Base-by-base conservation (phyloP, 2,113 vertebrate species). In the Lycaon pictus region DNA sequence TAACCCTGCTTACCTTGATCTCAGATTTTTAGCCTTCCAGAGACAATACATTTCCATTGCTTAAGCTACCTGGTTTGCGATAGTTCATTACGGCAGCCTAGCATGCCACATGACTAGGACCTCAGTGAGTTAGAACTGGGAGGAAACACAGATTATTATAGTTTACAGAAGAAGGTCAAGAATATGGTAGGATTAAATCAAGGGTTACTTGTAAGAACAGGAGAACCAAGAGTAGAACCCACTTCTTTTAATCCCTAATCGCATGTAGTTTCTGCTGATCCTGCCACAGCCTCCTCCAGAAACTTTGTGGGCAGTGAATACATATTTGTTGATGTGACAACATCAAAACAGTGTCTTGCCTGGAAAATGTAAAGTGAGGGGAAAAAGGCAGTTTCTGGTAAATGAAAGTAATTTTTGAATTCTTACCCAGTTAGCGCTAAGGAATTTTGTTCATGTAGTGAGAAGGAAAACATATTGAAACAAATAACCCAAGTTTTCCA, bases 381-480 rank as follows among this genome's bases (percentile, higher is more conserved):
- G 51, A 3, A 77, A 83, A 94, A 96, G 89, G 67, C 79, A 87
- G 25, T 87, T 96, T 97, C 74, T 97, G 58, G 69, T 93, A 97
- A 97, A 77, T 93, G 71, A 86, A 97, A 97, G 19, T 86, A 86
- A 96, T 97, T 91, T 72, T 95, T 56, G 56, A 96, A 94, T 97
- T 98, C 90, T 97, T 96, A 89, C 29, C 85, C 83, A 93, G 92
- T 95, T 95, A 96, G 92, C 2, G 0, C 92, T 93, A 96, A 97
- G 95, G 95, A 93, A 96, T 97, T 96, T 96, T 93, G 53, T 81
- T 93, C 89, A 92, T 86, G 92, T 90, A 85, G 55, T 92, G 90
- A 97, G 93, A 97, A 95, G 93, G 83, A 96, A 97, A 97, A 92
- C 96, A 89, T 84, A 96, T 76, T 97, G 97, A 93, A 97, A 84